Base-by-base conservation (phyloP, 2,797 vertebrate genomes). In the Bucorvus abyssinicus region DNA sequence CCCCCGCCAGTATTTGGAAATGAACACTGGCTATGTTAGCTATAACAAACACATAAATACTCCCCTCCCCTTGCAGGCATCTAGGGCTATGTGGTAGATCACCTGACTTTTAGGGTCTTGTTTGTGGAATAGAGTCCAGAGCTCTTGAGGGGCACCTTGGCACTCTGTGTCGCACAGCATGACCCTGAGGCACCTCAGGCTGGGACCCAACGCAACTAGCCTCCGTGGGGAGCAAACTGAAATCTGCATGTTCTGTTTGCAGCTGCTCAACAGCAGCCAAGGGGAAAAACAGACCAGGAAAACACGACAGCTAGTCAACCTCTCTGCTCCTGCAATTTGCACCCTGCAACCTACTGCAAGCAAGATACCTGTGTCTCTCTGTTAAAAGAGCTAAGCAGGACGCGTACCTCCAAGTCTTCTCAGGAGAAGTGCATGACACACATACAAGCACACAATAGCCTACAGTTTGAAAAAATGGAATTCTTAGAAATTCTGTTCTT, bases 371-470 rank as follows among this genome's bases (percentile, higher is more conserved):
- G 14, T 3, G 2, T 45, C 23, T 56, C 38, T 34, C 61, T 59
- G 5, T 30, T 45, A 45, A 45, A 36, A 53, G 14, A 68, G 2
- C 50, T 64, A 34, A 79, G 63, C 9, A n/a, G 22, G 40, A 91
- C 17, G 16, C 0, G 0, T 9, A 34, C 50, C 45, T 82, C 24
- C 27, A 75, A 8, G 34, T 24, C 71, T 38, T 67, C 75, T 56
- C 0, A 2, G 19, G 9, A 78, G n/a, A 77, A 78, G 38, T 0
- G 0, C 17, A 24, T 14, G 44, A 80, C 30, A 18, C 20, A 18
- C 2, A 30, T 2, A 57, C 10, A 57, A 87, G 9, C 42, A 78
- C 7, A 3, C 10, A 64, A 47, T 3, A 60, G 15, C 20, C 85
- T 29, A 30, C 7, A 53, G 14, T 56, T 26, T 38, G 55, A 82